Conservation (phyloP, 2,113 vertebrate species). For the Gallinago undulata region DNA sequence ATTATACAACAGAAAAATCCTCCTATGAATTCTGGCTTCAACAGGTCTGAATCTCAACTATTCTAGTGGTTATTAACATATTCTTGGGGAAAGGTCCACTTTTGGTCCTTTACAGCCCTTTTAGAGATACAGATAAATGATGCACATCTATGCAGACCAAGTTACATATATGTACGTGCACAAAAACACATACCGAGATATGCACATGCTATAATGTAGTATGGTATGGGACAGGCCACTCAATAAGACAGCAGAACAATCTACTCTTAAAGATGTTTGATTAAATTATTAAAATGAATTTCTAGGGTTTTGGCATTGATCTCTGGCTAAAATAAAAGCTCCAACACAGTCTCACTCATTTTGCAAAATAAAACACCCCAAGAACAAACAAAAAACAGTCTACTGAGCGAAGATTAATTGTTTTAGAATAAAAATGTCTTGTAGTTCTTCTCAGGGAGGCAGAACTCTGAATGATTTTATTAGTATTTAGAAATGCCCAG, state of each 20-base stretch:
- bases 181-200: neutral
- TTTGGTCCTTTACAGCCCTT: neutral
- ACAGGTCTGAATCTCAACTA: neutral
- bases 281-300: constrained; percentile 39
- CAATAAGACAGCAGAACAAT: neutral
- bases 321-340: constrained; percentile 23
- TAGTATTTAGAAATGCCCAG: constrained; percentile 45
- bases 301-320: neutral
- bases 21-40: neutral
- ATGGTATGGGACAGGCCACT: neutral
- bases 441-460: neutral
- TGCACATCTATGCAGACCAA: neutral
- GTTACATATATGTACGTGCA: neutral
- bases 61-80: neutral
- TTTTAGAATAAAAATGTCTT: constrained; percentile 51
- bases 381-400: neutral
- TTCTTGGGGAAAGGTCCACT: neutral
- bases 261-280: neutral
- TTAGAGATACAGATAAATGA: neutral
- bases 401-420: constrained; percentile 35
- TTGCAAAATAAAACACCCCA: neutral
- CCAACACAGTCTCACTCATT: neutral
- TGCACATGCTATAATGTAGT: neutral
- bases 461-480: neutral
- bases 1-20: neutral